Evolutionary conservation across 2,888 invertebrate species (phyloP).

Genomic region (Oasisia sp.): DNA sequence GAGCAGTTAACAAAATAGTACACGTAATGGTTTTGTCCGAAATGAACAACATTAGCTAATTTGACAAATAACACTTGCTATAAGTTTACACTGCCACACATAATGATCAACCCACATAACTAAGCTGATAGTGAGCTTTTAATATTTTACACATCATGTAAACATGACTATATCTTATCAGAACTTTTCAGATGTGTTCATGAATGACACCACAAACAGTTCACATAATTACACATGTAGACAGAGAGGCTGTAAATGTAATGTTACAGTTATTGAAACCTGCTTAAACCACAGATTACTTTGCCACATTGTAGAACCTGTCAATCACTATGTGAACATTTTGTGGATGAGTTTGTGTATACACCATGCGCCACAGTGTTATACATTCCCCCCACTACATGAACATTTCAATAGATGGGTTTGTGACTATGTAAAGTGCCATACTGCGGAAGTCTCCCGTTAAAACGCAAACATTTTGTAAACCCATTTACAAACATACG

Average conservation of each 20-base stretch:
- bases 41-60: constrained; percentile 11
- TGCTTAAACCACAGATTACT: not conserved
- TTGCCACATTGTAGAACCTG: not conserved
- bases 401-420: not conserved
- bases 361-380: not conserved
- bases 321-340: not conserved
- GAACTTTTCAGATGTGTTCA: not conserved
- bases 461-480: too few relatives aligned
- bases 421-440: not conserved
- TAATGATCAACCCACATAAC: not conserved
- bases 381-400: not conserved
- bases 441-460: too few relatives aligned
- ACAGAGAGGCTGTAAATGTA: not conserved
- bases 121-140: not conserved
- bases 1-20: not conserved
- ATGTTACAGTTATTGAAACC: not conserved
- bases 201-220: not conserved
- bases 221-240: not conserved
- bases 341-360: constrained; percentile 1
- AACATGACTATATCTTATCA: not conserved
- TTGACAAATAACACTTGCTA: not conserved
- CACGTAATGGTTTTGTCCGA: not conserved
- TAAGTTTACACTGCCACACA: not conserved
- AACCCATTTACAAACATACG: too few relatives aligned
- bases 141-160: not conserved